Conservation (phyloP, 2,888 invertebrate species). For the Brachypalpus laphriformis region DNA sequence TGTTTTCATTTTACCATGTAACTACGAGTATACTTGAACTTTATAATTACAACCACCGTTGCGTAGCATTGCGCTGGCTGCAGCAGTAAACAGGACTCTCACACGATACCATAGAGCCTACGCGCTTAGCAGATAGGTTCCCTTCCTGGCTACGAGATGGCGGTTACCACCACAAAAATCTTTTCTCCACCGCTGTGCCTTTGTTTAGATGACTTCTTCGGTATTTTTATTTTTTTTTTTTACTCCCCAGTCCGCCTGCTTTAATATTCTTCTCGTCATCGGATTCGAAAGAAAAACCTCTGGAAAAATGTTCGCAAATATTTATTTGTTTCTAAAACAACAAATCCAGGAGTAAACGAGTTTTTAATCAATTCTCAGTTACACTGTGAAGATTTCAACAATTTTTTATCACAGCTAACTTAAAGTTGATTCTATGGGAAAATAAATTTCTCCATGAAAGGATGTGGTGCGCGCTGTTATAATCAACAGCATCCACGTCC, state of each 20-base stretch:
- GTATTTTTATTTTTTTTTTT: background rate
- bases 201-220: slow-evolving; percentile 49
- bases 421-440: slow-evolving; percentile 73
- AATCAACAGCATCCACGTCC: slow-evolving; percentile 55
- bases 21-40: slow-evolving; percentile 69
- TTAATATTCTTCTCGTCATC: slow-evolving; percentile 65
- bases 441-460: slow-evolving; percentile 69
- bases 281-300: slow-evolving; percentile 60
- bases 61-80: slow-evolving; percentile 53
- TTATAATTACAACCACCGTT: slow-evolving; percentile 68
- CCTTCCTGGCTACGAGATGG: slow-evolving; percentile 68
- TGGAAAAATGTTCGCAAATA: slow-evolving; percentile 67
- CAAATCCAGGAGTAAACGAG: slow-evolving; percentile 55
- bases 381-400: slow-evolving; percentile 51
- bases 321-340: slow-evolving; percentile 57
- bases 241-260: slow-evolving; percentile 25
- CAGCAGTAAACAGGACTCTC: slow-evolving; percentile 60
- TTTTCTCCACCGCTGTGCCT: slow-evolving; percentile 21
- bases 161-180: too few relatives aligned
- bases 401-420: slow-evolving; percentile 43
- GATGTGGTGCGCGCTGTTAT: slow-evolving; percentile 61
- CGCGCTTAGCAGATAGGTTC: slow-evolving; percentile 12
- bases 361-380: slow-evolving; percentile 65
- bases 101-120: slow-evolving; percentile 18
- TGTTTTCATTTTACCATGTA: slow-evolving; percentile 75